Conservation (phyloP, 1,140 invertebrate species). For the Tetramorium parvispinum region DNA sequence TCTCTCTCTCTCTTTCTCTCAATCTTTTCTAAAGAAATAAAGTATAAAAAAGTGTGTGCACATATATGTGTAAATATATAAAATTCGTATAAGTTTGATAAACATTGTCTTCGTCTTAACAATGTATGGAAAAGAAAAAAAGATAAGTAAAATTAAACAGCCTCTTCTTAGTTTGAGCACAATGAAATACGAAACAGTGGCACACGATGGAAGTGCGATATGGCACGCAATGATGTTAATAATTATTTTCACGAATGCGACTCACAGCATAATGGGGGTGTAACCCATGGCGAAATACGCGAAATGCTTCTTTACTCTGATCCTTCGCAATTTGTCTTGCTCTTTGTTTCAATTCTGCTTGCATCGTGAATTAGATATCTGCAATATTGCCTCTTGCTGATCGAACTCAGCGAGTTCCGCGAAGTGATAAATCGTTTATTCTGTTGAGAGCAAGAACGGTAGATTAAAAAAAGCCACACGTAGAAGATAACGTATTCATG, state of each 20-base stretch:
- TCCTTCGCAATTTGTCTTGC: slow-evolving; percentile 45
- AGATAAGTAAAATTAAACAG: neutral
- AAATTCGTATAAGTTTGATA: neutral
- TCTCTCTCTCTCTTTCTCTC: too few relatives aligned
- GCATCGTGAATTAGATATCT: slow-evolving; percentile 24
- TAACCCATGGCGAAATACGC: slow-evolving; percentile 39
- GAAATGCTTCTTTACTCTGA: neutral
- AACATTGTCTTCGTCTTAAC: neutral
- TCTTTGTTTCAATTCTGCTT: slow-evolving; percentile 28
- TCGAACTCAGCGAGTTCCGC: slow-evolving; percentile 64
- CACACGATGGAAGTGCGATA: slow-evolving; percentile 22
- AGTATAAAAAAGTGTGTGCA: neutral
- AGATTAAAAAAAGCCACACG: slow-evolving; percentile 65
- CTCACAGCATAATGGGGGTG: neutral
- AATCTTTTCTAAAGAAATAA: neutral
- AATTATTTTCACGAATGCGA: slow-evolving; percentile 35
- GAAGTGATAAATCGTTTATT: slow-evolving; percentile 60
- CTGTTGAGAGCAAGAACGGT: slow-evolving; percentile 45
- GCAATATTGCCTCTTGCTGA: slow-evolving; percentile 36
- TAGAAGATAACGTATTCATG: slow-evolving; percentile 64
- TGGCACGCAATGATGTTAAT: slow-evolving; percentile 23
- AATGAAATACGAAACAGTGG: slow-evolving; percentile 3
- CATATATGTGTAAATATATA: neutral
- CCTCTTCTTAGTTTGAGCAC: neutral
- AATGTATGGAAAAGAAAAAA: neutral